Base-by-base conservation (phyloP, 2,113 vertebrate species). In the Cisticola juncidis region DNA sequence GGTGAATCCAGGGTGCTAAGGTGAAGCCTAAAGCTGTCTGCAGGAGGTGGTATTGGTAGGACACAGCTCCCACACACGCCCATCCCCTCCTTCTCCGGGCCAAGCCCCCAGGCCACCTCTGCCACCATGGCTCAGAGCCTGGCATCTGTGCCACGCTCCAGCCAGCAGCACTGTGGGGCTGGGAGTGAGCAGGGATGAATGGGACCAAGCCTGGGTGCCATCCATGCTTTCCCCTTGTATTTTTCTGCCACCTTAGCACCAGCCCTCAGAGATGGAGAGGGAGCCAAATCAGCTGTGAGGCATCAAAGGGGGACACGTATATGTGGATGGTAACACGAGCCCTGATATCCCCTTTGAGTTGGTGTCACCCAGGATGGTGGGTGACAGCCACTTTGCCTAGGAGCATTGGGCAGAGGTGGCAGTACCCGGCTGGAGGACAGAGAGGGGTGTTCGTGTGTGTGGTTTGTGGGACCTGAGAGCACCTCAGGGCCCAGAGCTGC, bases 21-120 rank as follows among this genome's bases (percentile, higher is more conserved):
- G 36, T 2, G 5, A 51, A 88, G 56, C 18, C 23, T 0, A 0
- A 29, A 36, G 57, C 42, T 76, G 53, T 73, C n/a, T 42, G 0
- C 0, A 1, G 22, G 62, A 14, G 2, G 18, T 6, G 8, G 24
- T 20, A 1, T 40, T 8, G 28, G 28, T 61, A 66, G 56, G 73
- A 76, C 3, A 2, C 35, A 76, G 31, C 26, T 77, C 42, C 60
- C 36, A 9, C 29, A 5, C 8, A 0, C 17, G 57, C 40, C 35
- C 1, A 3, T 77, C n/a, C 53, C 31, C 22, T 60, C 19, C 28
- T 86, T 42, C 45, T 36, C 45, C 45, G 13, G 56, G 25, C 14
- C 31, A 60, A 84, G 22, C 6, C 56, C 73, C 69, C 65, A 54
- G 29, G 33, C 33, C 54, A 33, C 29, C 33, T 82, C 42, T 83